A percentile compares a stretch with the other conserved stretches of the same genome.
Evolutionary conservation across 2,113 vertebrate genomes (phyloP).

Genomic region (Nettapus auritus): DNA sequence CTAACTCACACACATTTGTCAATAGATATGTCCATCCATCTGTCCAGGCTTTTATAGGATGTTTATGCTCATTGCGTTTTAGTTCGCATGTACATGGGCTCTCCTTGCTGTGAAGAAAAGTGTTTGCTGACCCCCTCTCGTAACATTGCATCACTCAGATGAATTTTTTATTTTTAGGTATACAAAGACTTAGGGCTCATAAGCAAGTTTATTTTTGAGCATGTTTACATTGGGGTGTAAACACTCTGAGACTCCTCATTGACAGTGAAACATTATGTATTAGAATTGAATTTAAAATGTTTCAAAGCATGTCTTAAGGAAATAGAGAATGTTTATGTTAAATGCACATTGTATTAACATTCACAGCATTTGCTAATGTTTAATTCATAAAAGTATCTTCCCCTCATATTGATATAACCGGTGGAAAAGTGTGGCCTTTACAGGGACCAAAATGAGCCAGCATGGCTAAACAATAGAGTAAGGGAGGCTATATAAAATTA

Average conservation of each 20-base stretch:
- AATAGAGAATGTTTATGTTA: background rate
- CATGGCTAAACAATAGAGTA: background rate
- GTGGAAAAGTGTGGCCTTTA: background rate
- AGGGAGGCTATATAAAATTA: background rate
- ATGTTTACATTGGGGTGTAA: background rate
- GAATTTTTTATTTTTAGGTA: background rate
- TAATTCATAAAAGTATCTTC: background rate
- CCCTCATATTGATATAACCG: background rate
- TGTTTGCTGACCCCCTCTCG: background rate
- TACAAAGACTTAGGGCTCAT: background rate
- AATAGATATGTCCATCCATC: background rate
- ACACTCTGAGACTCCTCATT: background rate
- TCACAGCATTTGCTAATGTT: background rate
- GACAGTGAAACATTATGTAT: background rate
- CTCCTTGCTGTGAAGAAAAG: background rate
- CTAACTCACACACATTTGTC: background rate
- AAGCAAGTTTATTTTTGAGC: background rate
- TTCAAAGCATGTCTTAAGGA: background rate
- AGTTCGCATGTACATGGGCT: background rate
- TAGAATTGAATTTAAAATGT: background rate
- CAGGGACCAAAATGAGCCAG: background rate
- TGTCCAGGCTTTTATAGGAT: background rate
- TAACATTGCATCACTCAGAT: background rate
- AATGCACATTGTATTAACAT: background rate
- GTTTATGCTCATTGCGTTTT: background rate